phyloP scores from a whole-genome alignment of 1,140 invertebrate species.

The Laodelphax striatellus region DNA sequence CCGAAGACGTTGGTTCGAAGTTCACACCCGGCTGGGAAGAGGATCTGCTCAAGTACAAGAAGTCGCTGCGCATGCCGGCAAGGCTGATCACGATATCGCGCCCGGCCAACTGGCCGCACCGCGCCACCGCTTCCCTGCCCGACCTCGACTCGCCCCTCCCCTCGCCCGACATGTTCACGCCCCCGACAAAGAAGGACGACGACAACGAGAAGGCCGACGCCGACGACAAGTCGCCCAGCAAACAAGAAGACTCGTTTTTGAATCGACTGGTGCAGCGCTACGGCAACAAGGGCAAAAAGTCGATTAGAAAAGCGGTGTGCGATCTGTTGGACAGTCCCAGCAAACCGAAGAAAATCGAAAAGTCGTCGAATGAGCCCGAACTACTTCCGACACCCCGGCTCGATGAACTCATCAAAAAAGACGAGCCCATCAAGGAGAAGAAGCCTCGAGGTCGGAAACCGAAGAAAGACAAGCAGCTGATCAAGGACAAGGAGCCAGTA shows the following conservation, averaged over 20 bases:
- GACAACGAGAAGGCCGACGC: not conserved
- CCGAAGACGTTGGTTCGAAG: not conserved
- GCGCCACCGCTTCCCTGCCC: slow-evolving; percentile 57
- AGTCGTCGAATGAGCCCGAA: not conserved
- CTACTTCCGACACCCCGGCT: not conserved
- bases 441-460: not conserved
- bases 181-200: not conserved
- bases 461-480: not conserved
- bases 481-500: too few species aligned
- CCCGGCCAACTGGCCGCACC: slow-evolving; percentile 18
- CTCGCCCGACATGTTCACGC: slow-evolving; percentile 37
- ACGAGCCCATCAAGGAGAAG: not conserved
- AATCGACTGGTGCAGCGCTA: slow-evolving; percentile 33
- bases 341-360: not conserved
- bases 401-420: not conserved
- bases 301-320: slow-evolving; percentile 1
- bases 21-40: slow-evolving; percentile 64
- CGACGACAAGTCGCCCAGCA: not conserved
- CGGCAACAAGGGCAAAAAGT: slow-evolving; percentile 11
- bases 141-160: slow-evolving; percentile 58
- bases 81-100: slow-evolving; percentile 59
- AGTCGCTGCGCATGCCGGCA: slow-evolving; percentile 63
- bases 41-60: slow-evolving; percentile 67
- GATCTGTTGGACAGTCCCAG: not conserved
- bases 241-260: slow-evolving; percentile 37